Evolutionary conservation across 2,113 vertebrate species (phyloP).

Genomic region (Hypomesus transpacificus): DNA sequence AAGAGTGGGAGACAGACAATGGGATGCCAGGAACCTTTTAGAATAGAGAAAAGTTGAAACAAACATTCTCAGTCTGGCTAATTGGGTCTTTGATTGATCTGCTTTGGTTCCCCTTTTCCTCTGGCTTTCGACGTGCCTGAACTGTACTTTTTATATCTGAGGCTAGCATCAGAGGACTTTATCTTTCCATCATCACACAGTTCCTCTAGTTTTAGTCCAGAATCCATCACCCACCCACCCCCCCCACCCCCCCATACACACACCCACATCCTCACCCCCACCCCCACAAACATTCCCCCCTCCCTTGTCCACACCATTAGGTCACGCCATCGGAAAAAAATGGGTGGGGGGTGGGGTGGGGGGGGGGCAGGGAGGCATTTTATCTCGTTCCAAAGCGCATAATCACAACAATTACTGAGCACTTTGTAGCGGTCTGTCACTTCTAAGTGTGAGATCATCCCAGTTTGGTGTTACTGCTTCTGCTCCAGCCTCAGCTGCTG

Average conservation of each 20-base stretch:
- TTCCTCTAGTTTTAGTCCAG: conserved; percentile 24
- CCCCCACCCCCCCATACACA: background rate
- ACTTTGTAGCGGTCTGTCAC: conserved; percentile 40
- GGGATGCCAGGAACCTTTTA: conserved; percentile 9
- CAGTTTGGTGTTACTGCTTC: conserved; percentile 30
- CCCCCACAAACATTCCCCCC: conserved; percentile 1
- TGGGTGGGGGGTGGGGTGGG: too few relatives aligned
- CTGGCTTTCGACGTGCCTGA: conserved; percentile 17
- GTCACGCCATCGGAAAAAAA: conserved; percentile 32
- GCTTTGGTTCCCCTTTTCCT: conserved; percentile 23
- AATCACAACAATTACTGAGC: conserved; percentile 49
- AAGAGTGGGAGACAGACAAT: background rate
- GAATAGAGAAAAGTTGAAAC: conserved; percentile 15
- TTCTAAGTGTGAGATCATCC: conserved; percentile 39
- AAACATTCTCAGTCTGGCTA: conserved; percentile 7
- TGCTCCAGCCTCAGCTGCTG: conserved; percentile 38
- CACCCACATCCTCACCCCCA: background rate
- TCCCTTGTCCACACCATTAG: conserved; percentile 9
- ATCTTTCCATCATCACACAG: conserved; percentile 35
- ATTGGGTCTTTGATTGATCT: conserved; percentile 17
- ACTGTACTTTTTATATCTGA: conserved; percentile 15
- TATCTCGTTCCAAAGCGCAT: conserved; percentile 48
- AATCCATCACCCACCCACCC: conserved; percentile 32
- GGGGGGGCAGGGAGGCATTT: conserved; percentile 28
- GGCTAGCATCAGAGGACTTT: background rate